These are phyloP conservation scores for Brachionus rubens DNA, from an alignment of 1,140 invertebrate genomes.

Conservation along the genomic window DNA sequence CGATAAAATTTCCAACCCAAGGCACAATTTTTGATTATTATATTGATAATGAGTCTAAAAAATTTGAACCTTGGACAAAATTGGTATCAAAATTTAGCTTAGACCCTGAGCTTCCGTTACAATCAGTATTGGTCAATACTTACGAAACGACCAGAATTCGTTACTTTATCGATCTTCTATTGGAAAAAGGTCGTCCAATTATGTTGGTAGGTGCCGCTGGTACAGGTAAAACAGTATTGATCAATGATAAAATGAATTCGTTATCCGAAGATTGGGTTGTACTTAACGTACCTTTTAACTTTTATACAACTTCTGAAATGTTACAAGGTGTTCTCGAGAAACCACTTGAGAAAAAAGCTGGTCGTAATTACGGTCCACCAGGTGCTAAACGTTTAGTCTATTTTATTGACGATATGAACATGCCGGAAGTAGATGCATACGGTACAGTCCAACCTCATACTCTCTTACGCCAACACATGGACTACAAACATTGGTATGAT, in stretches of 20 bases:
- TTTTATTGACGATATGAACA: slow-evolving; percentile 96
- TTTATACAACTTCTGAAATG: slow-evolving; percentile 93
- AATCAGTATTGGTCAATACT: slow-evolving; percentile 86
- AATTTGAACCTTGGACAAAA: slow-evolving; percentile 83
- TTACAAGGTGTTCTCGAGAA: slow-evolving; percentile 88
- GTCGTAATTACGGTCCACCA: slow-evolving; percentile 87
- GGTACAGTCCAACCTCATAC: slow-evolving; percentile 94
- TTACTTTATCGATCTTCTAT: slow-evolving; percentile 83
- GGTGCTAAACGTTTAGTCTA: slow-evolving; percentile 90
- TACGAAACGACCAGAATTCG: slow-evolving; percentile 82
- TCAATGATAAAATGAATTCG: slow-evolving; percentile 76
- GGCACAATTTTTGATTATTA: slow-evolving; percentile 89
- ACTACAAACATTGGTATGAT: slow-evolving; percentile 90
- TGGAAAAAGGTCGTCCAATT: slow-evolving; percentile 79
- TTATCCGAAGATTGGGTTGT: slow-evolving; percentile 82
- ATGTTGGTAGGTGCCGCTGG: slow-evolving; percentile 69
- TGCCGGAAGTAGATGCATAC: slow-evolving; percentile 91
- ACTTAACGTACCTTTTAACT: slow-evolving; percentile 89
- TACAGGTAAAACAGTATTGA: slow-evolving; percentile 81
- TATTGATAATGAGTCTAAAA: slow-evolving; percentile 81
- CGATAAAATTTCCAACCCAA: slow-evolving; percentile 77
- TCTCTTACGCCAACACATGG: slow-evolving; percentile 85
- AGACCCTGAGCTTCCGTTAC: slow-evolving; percentile 83
- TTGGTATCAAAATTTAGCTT: slow-evolving; percentile 82
- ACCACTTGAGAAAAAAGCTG: slow-evolving; percentile 93